Conservation (phyloP, 92 coral and sea anemone species). For the Parazoanthus atlanticus region DNA sequence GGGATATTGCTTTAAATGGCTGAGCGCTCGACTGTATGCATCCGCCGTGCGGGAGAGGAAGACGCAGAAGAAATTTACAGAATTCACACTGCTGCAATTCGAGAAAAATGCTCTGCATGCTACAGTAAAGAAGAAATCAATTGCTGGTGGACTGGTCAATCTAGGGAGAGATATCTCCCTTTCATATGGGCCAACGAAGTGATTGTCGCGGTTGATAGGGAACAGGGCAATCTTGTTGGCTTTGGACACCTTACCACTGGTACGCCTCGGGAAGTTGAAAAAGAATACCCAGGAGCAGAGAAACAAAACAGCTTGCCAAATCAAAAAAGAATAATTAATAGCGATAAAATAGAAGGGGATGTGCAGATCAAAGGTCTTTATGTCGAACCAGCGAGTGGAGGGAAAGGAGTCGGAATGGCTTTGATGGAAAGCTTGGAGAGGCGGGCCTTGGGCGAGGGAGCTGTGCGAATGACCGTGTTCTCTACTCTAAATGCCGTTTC, state of each 20-base stretch:
- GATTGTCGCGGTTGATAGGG: conserved; percentile 54
- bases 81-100: conserved; percentile 69
- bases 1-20: neutral
- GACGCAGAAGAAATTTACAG: conserved; percentile 64
- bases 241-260: conserved; percentile 68
- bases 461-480: conserved; percentile 50
- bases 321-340: neutral
- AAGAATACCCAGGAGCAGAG: conserved; percentile 3
- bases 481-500: conserved; percentile 83
- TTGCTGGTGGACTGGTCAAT: conserved; percentile 63
- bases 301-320: neutral
- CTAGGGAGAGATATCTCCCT: conserved; percentile 53
- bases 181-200: conserved; percentile 61
- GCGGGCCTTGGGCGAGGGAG: conserved; percentile 55
- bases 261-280: conserved; percentile 4
- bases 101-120: conserved; percentile 66
- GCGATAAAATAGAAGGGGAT: neutral
- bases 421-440: conserved; percentile 64
- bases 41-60: conserved; percentile 59
- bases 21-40: neutral
- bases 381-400: conserved; percentile 69
- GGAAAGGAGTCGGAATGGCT: conserved; percentile 66
- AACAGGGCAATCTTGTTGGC: conserved; percentile 52
- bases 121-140: conserved; percentile 62
- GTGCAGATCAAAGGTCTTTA: conserved; percentile 67